These are phyloP conservation scores for Pherbina coryleti DNA, from an alignment of 2,888 invertebrate species.

Conservation along the genomic window DNA sequence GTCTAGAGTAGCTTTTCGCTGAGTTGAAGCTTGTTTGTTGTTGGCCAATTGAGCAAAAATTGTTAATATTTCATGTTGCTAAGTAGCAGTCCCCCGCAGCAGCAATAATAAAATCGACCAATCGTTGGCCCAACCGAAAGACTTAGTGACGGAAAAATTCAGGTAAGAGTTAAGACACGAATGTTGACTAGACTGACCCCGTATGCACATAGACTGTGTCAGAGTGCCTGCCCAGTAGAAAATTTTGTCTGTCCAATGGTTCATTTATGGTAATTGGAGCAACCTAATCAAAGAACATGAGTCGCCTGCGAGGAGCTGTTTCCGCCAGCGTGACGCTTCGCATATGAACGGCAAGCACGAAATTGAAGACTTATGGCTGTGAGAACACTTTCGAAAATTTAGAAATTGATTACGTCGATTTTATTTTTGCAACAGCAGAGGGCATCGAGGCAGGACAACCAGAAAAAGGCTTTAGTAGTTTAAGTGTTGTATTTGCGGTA, in stretches of 20 bases:
- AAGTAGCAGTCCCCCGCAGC: slow-evolving; percentile 35
- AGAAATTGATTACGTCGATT: not conserved
- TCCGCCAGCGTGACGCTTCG: not conserved
- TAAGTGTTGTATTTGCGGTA: too few species aligned
- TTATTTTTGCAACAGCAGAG: too few species aligned
- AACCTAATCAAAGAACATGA: not conserved
- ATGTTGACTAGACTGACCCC: not conserved
- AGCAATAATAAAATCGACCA: slow-evolving; percentile 12
- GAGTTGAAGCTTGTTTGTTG: not conserved
- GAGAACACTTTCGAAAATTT: slow-evolving; percentile 13
- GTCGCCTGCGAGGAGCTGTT: not conserved
- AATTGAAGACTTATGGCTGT: not conserved
- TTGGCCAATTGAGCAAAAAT: not conserved
- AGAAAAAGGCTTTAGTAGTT: too few species aligned
- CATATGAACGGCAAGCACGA: not conserved
- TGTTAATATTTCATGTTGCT: slow-evolving; percentile 30
- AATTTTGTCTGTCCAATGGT: not conserved
- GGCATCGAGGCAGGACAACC: too few species aligned
- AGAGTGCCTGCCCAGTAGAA: not conserved
- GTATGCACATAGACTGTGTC: not conserved
- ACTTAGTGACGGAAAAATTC: not conserved
- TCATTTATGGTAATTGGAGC: slow-evolving; percentile 5
- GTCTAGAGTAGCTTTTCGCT: not conserved
- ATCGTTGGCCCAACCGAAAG: not conserved
- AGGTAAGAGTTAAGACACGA: too few species aligned